These are phyloP conservation scores for Coreoperca whiteheadi DNA, from an alignment of 2,113 vertebrate genomes.

Conservation along the genomic window DNA sequence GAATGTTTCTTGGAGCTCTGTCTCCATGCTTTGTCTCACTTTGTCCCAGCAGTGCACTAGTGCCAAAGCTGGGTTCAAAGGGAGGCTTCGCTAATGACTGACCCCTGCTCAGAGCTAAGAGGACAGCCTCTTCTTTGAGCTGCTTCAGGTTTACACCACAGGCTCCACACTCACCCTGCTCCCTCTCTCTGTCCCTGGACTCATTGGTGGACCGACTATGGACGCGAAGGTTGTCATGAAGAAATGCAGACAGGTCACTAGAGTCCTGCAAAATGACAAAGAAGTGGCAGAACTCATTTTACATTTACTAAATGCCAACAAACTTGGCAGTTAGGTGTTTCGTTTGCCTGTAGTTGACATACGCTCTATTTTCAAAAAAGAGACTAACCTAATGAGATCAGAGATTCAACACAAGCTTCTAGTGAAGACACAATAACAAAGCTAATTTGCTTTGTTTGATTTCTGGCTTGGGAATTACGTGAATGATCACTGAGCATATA, in stretches of 20 bases:
- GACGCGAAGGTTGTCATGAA: slow-evolving; percentile 92
- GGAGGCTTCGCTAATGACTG: slow-evolving; percentile 70
- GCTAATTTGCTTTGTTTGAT: slow-evolving; percentile 38
- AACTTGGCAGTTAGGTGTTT: background rate
- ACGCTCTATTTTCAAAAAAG: background rate
- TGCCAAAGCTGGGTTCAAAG: slow-evolving; percentile 49
- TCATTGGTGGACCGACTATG: slow-evolving; percentile 86
- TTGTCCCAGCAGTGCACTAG: slow-evolving; percentile 50
- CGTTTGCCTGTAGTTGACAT: background rate
- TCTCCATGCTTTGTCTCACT: slow-evolving; percentile 60
- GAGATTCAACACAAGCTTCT: background rate
- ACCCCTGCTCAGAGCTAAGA: slow-evolving; percentile 89
- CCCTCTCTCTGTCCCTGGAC: slow-evolving; percentile 89
- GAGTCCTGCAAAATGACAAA: slow-evolving; percentile 61
- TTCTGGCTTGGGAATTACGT: slow-evolving; percentile 34
- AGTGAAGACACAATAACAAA: background rate
- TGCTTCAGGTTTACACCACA: slow-evolving; percentile 92
- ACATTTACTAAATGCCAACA: background rate
- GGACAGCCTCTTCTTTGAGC: slow-evolving; percentile 95
- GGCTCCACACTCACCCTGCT: slow-evolving; percentile 90
- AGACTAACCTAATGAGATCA: background rate
- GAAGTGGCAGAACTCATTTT: background rate
- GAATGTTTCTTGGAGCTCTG: slow-evolving; percentile 47
- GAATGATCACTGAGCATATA: slow-evolving; percentile 31
- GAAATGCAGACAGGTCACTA: slow-evolving; percentile 75